Percentiles rank a stretch among this genome's conserved stretches.
These are phyloP conservation scores for Trichopoda pennipes DNA, from an alignment of 2,888 invertebrate species.

Conservation along the genomic window DNA sequence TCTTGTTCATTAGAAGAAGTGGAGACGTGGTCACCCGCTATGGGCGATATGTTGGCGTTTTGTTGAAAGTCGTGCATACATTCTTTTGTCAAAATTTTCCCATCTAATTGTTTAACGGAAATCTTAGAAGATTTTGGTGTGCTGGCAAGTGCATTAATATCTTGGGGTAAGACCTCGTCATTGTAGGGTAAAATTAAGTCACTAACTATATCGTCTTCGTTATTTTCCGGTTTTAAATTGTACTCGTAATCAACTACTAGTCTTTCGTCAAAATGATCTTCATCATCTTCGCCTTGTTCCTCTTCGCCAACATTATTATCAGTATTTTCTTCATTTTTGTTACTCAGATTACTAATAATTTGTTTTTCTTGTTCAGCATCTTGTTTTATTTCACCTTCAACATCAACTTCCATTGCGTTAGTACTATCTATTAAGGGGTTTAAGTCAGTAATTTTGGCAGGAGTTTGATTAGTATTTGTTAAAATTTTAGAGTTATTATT, in stretches of 20 bases:
- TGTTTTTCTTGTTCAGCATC: background rate
- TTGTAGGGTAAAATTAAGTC: slow-evolving; percentile 61
- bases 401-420: slow-evolving; percentile 71
- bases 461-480: slow-evolving; percentile 70
- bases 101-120: slow-evolving; percentile 55
- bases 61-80: slow-evolving; percentile 72
- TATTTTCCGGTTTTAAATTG: slow-evolving; percentile 53
- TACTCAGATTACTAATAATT: background rate
- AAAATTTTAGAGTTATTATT: slow-evolving; percentile 67
- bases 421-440: slow-evolving; percentile 61
- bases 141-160: slow-evolving; percentile 58
- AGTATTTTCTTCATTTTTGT: background rate
- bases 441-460: slow-evolving; percentile 35
- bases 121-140: slow-evolving; percentile 70
- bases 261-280: slow-evolving; percentile 74
- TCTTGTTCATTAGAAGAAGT: slow-evolving; percentile 51
- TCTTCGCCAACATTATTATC: slow-evolving; percentile 9
- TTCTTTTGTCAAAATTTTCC: slow-evolving; percentile 66
- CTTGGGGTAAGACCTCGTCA: slow-evolving; percentile 50
- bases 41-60: slow-evolving; percentile 77
- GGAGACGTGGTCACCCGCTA: slow-evolving; percentile 70
- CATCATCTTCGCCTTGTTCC: slow-evolving; percentile 66
- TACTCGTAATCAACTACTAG: slow-evolving; percentile 73
- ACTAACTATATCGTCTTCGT: slow-evolving; percentile 56
- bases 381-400: slow-evolving; percentile 45